Base-by-base conservation (phyloP, 2,113 vertebrate species). In the Dicerorhinus sumatrensis region DNA sequence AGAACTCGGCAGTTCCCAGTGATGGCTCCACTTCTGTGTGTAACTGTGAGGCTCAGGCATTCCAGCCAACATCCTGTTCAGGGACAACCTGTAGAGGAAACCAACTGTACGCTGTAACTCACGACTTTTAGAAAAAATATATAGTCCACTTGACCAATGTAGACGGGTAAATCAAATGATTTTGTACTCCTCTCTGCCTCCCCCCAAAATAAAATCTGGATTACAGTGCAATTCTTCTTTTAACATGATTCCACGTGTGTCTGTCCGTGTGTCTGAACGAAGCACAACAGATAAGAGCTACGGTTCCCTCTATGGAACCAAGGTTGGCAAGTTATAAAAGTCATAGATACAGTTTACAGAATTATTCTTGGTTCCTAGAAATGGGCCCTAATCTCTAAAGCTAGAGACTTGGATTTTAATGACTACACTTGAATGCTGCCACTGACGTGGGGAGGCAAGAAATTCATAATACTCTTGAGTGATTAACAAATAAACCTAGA, bases 31-130 rank as follows among this genome's bases (percentile, higher is more conserved):
- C 18, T 70, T 42, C 67, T 5, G 7, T 11, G 36, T 14, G 3
- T 23, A 5, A 58, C 46, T 0, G 14, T 48, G 27, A 14, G 31
- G 16, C 14, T 14, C 12, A 3, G 6, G 23, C 3, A 4, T 29
- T 29, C 27, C 6, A 2, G 16, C 62, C 63, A 88, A 14, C 20
- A 63, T 17, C 39, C 63, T 33, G 20, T 7, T 11, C 7, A 33
- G 73, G 56, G 20, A 63, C 77, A 33, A 2, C 18, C 27, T 17
- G 6, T 2, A 39, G 36, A 42, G 14, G 65, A 97, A 93, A 48
- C 17, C 39, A 63, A 8, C 42, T 27, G 14, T 10, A 11, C 9
- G 1, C 20, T 23, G 2, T 8, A 69, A 73, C n/a, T 18, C 79
- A 39, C 1, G 0, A 62, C 60, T n/a, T 73, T 39, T 12, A 75